phyloP scores from a whole-genome alignment of 2,113 vertebrate species.

The Myrmecophaga tridactyla region DNA sequence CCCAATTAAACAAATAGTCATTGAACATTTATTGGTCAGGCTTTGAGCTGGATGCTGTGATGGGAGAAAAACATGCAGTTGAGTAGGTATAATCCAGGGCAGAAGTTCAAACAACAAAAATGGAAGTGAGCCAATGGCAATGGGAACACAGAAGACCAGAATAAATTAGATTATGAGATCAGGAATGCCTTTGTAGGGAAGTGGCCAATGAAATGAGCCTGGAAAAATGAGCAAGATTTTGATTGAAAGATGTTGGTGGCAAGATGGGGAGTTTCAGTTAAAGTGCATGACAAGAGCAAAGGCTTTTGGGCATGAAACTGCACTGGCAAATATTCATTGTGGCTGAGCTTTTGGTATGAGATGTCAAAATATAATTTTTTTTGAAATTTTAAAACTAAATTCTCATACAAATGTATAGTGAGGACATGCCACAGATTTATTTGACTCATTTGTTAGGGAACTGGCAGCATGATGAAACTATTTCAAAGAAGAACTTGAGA shows the following conservation, averaged over 20 bases:
- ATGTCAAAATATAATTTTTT: neutral
- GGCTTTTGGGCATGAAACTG: neutral
- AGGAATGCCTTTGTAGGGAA: neutral
- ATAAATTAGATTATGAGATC: neutral
- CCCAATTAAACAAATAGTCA: slow-evolving; percentile 67
- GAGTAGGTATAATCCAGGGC: neutral
- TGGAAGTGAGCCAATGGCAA: neutral
- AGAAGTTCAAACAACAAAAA: neutral
- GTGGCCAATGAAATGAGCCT: neutral
- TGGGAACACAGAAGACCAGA: neutral
- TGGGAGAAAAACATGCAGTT: neutral
- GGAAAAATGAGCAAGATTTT: neutral
- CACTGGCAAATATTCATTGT: neutral
- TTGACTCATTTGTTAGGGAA: neutral
- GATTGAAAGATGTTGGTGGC: neutral
- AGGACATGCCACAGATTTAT: neutral
- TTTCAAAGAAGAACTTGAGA: neutral
- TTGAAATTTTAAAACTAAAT: neutral
- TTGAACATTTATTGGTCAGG: slow-evolving; percentile 52
- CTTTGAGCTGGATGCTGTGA: neutral
- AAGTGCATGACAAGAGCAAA: neutral
- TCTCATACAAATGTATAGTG: neutral
- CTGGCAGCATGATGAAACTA: neutral
- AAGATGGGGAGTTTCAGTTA: neutral
- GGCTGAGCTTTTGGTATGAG: neutral